phyloP scores from a whole-genome alignment of 2,113 vertebrate species.

The Eptesicus fuscus region DNA sequence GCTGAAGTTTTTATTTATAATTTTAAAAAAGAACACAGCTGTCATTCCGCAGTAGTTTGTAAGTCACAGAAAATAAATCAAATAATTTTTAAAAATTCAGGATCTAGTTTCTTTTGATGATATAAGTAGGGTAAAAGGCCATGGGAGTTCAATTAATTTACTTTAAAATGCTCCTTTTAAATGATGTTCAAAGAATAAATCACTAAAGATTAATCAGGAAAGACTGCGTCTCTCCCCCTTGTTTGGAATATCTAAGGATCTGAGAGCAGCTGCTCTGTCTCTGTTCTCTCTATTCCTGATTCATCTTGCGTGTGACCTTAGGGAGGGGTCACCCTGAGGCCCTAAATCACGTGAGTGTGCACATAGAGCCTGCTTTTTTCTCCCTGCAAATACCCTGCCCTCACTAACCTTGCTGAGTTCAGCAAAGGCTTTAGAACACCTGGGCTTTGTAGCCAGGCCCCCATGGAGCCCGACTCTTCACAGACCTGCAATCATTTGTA shows the following conservation, averaged over 20 bases:
- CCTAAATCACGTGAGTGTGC: slow-evolving; percentile 12
- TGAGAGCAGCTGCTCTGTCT: slow-evolving; percentile 39
- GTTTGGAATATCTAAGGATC: slow-evolving; percentile 39
- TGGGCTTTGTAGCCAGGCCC: neutral
- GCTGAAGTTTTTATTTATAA: neutral
- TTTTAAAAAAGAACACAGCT: neutral
- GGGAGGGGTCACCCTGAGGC: slow-evolving; percentile 8
- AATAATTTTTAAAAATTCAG: slow-evolving; percentile 21
- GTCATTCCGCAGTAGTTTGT: neutral
- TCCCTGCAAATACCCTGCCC: neutral
- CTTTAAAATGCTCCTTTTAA: slow-evolving; percentile 63
- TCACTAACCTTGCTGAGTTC: neutral
- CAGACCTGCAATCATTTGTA: neutral
- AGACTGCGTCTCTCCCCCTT: neutral
- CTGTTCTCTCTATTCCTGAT: slow-evolving; percentile 43
- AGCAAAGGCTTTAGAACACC: neutral
- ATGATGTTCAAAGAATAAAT: slow-evolving; percentile 61
- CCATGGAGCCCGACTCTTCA: neutral
- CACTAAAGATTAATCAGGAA: slow-evolving; percentile 53
- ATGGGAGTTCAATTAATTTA: slow-evolving; percentile 60
- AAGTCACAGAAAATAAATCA: slow-evolving; percentile 48
- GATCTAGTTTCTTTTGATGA: slow-evolving; percentile 64
- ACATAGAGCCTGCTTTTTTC: neutral
- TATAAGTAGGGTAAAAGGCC: slow-evolving; percentile 46
- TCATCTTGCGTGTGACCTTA: slow-evolving; percentile 49